Base-by-base conservation (phyloP, 2,888 invertebrate genomes). In the Drosophila neotestacea region DNA sequence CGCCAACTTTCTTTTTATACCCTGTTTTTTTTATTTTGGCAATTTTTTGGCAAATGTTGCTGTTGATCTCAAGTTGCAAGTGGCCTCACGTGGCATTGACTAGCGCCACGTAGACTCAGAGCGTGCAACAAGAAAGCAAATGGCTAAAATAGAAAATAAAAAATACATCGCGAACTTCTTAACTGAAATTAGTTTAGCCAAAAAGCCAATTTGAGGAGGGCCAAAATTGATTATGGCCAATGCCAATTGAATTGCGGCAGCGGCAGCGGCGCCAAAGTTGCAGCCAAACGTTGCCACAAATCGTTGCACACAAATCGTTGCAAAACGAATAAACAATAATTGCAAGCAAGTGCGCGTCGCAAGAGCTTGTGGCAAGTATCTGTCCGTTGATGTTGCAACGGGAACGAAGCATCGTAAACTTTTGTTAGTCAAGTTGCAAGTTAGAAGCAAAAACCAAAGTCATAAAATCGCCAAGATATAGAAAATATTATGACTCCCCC, bases 381-480 rank as follows among this genome's bases (percentile, higher is more conserved):
- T 51, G 34, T 13, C 36, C 22, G 10, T 2, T 38, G 28, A 10
- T 52, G 58, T 48, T 36, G 22, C 22, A 22, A 22, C 22, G 22
- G 22, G 3, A 22, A 22, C 22, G 22, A 32, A 13, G 16, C 13
- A 55, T 50, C 44, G 54, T 51, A 50, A 66, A 70, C 27, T 55
- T 56, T 50, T 13, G 44, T 34, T 55, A n/a, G 42, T 32, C 34
- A 41, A 54, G 50, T 50, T 50, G 22, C 22, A 22, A 22, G 22
- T 22, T 36, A 50, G 36, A 27, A 62, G 63, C 78, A 60, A n/a
- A 48, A 27, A 50, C 9, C n/a, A 72, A 71, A 68, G 48, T 69
- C 64, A 63, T 79, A 72, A 69, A 79, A 69, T 61, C 41, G 52
- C 51, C 50, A 63, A 64, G 58, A 54, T 60, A 73, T 64, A n/a